Evolutionary conservation across 2,113 vertebrate genomes (phyloP).

Genomic region (Petrocephalus microphthalmus): DNA sequence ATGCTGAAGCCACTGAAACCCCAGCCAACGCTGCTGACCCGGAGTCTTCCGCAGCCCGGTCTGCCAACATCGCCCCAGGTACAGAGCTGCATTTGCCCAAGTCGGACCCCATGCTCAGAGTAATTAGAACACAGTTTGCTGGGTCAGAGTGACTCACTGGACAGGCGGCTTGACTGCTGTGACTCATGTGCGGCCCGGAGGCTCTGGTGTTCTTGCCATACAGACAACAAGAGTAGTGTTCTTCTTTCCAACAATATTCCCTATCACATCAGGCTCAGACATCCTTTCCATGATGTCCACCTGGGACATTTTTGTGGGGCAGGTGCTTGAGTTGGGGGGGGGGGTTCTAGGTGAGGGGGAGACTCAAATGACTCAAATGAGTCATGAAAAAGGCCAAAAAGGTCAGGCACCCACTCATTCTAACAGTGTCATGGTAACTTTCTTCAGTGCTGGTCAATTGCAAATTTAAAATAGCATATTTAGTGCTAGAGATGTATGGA

Average conservation of each 20-base stretch:
- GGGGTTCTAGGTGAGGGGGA: neutral
- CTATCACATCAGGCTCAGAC: neutral
- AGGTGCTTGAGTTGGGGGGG: neutral
- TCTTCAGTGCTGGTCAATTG: neutral
- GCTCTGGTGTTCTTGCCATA: neutral
- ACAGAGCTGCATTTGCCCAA: constrained; percentile 29
- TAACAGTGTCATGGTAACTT: neutral
- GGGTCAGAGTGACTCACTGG: neutral
- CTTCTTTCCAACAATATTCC: neutral
- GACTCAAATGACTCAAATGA: no score
- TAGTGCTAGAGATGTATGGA: neutral
- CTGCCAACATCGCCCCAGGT: constrained; percentile 78
- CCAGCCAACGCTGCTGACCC: constrained; percentile 71
- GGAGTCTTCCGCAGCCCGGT: constrained; percentile 32
- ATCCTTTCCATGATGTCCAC: neutral
- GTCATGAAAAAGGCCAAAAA: no score
- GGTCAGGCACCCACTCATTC: neutral
- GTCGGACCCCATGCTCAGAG: neutral
- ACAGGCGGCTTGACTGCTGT: neutral
- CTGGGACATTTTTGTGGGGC: neutral
- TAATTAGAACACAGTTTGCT: neutral
- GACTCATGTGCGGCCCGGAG: neutral
- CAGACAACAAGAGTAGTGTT: neutral
- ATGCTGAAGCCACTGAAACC: constrained; percentile 51
- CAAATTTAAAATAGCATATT: neutral